Evolutionary conservation across 2,797 vertebrate genomes (phyloP).

Genomic region (Pachyuromys duprasi): DNA sequence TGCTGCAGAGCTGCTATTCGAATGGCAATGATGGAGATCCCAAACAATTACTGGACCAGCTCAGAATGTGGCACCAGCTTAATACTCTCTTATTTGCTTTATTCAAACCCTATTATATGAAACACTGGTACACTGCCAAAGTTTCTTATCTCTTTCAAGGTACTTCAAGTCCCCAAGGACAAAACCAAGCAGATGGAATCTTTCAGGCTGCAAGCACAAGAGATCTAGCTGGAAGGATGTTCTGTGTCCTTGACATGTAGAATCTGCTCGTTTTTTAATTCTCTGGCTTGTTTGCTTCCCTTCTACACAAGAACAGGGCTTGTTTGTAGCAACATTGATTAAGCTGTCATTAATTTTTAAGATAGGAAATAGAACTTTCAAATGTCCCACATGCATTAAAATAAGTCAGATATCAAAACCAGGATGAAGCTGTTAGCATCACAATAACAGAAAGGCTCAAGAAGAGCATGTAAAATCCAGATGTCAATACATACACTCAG

Average conservation of each 20-base stretch:
- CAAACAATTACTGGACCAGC: background rate
- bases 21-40: background rate
- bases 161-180: constrained; percentile 56
- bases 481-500: constrained; percentile 21
- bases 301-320: constrained; percentile 85
- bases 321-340: constrained; percentile 88
- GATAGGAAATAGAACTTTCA: constrained; percentile 88
- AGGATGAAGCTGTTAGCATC: constrained; percentile 85
- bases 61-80: background rate
- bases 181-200: constrained; percentile 81
- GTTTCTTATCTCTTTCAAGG: constrained; percentile 71
- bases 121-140: constrained; percentile 64
- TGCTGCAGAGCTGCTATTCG: background rate
- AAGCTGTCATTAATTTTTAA: constrained; percentile 89
- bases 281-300: constrained; percentile 87
- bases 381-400: constrained; percentile 89
- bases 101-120: constrained; percentile 71
- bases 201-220: constrained; percentile 68
- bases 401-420: constrained; percentile 87
- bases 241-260: constrained; percentile 85
- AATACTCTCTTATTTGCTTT: constrained; percentile 69
- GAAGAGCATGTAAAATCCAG: constrained; percentile 74
- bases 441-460: constrained; percentile 76
- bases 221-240: constrained; percentile 73
- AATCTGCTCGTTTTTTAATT: constrained; percentile 89